Evolutionary conservation across 2,113 vertebrate genomes (phyloP).

Genomic region (Elephantulus edwardii): DNA sequence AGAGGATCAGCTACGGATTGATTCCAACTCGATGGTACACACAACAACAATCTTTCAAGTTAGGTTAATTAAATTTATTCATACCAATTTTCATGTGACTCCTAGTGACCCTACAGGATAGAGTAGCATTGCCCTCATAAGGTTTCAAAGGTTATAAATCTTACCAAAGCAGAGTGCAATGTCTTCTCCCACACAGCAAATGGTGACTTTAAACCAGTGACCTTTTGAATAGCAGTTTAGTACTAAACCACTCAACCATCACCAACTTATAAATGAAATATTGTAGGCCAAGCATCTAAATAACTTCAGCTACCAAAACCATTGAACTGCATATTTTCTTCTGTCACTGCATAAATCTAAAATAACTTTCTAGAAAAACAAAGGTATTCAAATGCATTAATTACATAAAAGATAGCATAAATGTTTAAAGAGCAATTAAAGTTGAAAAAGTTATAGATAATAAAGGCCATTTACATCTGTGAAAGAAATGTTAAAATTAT

Average conservation of each 20-base stretch:
- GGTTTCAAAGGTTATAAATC: neutral
- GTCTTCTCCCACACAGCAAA: neutral
- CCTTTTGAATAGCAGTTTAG: neutral
- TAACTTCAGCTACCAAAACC: neutral
- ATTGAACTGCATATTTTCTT: constrained; percentile 3
- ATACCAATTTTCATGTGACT: neutral
- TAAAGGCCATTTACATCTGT: constrained; percentile 11
- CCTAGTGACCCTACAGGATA: neutral
- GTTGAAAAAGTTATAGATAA: neutral
- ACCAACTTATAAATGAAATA: neutral
- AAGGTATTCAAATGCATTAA: neutral
- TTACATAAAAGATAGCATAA: constrained; percentile 21
- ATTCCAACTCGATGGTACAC: no score
- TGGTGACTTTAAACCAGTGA: neutral
- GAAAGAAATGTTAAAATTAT: constrained; percentile 17
- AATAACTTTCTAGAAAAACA: constrained; percentile 17
- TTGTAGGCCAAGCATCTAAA: neutral
- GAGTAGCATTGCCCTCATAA: neutral
- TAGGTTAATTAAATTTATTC: neutral
- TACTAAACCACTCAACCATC: neutral
- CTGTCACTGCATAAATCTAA: neutral
- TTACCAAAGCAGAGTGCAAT: neutral
- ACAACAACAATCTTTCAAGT: no score
- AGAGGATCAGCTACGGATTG: no score
- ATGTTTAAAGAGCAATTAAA: neutral